These are phyloP conservation scores for Grus americana DNA, from an alignment of 2,113 vertebrate species.

Conservation along the genomic window DNA sequence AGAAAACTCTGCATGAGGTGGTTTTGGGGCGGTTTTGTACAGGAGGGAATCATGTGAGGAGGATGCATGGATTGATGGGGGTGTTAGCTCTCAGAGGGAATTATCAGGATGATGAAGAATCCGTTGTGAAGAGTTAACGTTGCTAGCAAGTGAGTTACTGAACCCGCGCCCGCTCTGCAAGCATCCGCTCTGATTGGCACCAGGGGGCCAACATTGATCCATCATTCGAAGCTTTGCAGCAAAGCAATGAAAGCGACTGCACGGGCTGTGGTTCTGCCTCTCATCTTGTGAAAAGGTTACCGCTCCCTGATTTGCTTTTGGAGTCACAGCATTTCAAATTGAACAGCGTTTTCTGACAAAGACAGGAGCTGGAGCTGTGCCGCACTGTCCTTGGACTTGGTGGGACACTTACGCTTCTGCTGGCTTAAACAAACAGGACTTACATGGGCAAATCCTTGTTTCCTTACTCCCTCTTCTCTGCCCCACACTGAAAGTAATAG, in stretches of 20 bases:
- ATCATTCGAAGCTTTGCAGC: background rate
- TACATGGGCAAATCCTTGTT: background rate
- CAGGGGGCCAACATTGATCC: background rate
- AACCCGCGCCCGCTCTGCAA: background rate
- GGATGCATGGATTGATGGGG: background rate
- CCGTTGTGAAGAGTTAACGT: background rate
- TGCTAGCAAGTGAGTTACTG: background rate
- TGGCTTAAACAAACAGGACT: background rate
- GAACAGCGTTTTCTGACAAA: background rate
- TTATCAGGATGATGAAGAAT: background rate
- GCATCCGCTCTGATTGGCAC: background rate
- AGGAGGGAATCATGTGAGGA: background rate
- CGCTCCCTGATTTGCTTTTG: background rate
- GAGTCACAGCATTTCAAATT: background rate
- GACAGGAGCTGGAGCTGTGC: background rate
- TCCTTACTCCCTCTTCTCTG: background rate
- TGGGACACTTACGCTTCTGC: background rate
- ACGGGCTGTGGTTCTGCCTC: background rate
- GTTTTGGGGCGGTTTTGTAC: background rate
- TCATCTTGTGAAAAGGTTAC: conserved; percentile 11
- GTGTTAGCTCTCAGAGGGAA: background rate
- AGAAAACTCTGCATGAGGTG: background rate
- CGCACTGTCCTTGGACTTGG: background rate
- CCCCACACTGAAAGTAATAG: background rate
- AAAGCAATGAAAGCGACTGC: background rate